Conservation (phyloP, 2,797 vertebrate genomes). For the Brachyalestes nurse region DNA sequence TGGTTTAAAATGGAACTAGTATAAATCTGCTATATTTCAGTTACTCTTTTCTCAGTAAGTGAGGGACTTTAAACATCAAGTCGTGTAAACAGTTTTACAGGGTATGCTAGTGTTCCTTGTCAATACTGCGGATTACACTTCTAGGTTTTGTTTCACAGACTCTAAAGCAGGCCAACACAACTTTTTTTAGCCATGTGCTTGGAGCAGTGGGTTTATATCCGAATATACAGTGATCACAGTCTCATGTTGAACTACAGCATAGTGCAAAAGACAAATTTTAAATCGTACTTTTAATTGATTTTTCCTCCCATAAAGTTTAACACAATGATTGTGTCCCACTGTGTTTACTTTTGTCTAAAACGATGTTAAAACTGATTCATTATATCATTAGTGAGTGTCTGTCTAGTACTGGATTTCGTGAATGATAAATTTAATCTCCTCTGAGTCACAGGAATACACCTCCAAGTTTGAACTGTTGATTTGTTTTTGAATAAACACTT, state of each 20-base stretch:
- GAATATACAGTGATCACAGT: not conserved
- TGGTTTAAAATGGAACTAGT: not conserved
- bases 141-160: conserved; percentile 45
- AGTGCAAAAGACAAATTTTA: no score
- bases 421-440: no score
- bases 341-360: no score
- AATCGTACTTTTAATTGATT: no score
- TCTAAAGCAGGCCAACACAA: conserved; percentile 39
- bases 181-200: not conserved
- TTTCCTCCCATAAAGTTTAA: no score
- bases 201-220: not conserved
- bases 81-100: not conserved
- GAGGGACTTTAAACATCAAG: not conserved
- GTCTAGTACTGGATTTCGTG: no score
- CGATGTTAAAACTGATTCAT: no score
- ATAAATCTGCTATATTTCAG: not conserved
- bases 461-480: no score
- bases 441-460: no score
- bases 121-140: not conserved
- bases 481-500: no score
- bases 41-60: not conserved
- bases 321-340: no score
- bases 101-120: not conserved
- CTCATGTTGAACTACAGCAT: not conserved
- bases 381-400: no score